phyloP scores from a whole-genome alignment of 2,797 vertebrate species.

The Acipenser oxyrinchus region DNA sequence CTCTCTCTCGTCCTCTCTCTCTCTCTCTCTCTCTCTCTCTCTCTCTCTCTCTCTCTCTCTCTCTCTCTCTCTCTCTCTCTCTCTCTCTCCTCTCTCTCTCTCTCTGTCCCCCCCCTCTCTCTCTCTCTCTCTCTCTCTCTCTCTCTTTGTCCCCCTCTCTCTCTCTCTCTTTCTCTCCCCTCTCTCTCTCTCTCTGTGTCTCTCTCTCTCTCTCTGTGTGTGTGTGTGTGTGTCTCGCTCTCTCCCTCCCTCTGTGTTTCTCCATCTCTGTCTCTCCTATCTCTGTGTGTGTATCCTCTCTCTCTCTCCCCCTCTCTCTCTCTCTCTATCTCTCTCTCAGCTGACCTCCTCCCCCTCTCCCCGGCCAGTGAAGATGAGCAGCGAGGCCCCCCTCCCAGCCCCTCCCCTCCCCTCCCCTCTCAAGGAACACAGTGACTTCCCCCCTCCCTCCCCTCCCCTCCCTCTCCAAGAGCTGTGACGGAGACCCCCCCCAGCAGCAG shows the following conservation, averaged over 20 bases:
- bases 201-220: no score
- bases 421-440: slow-evolving; percentile 59
- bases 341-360: background rate
- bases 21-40: slow-evolving; percentile 2
- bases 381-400: slow-evolving; percentile 39
- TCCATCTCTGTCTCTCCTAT: slow-evolving; percentile 13
- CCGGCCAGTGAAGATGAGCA: slow-evolving; percentile 65
- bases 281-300: no score
- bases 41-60: background rate
- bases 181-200: no score
- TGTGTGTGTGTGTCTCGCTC: no score
- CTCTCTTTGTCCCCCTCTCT: slow-evolving; percentile 10
- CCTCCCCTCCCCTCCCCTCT: slow-evolving; percentile 39
- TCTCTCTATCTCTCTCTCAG: slow-evolving; percentile 16
- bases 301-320: no score
- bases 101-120: slow-evolving; percentile 10
- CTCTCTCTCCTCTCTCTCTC: slow-evolving; percentile 23
- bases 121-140: no score
- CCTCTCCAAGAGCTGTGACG: slow-evolving; percentile 32
- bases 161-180: slow-evolving; percentile 22
- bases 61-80: slow-evolving; percentile 3
- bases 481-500: slow-evolving; percentile 56
- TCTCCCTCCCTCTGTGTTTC: no score
- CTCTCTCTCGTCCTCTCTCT: no score
- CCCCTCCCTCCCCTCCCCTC: slow-evolving; percentile 26